Percentiles rank a stretch among this genome's conserved stretches.
Conservation (phyloP, 2,888 invertebrate species). For the Pristionchus mayeri region DNA sequence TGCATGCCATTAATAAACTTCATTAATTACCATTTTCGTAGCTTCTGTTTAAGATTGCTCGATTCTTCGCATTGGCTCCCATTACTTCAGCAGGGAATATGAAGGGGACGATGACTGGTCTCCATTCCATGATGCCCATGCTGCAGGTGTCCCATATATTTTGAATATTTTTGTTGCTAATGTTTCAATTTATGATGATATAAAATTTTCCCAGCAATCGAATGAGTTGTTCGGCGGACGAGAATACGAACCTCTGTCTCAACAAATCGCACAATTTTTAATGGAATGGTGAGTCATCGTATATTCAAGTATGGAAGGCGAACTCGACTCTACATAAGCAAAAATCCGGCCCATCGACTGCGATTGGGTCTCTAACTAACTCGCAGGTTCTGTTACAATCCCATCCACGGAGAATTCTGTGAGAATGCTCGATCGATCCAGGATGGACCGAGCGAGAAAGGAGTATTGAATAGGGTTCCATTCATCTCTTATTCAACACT, state of each 20-base stretch:
- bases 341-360: no score
- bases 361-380: no score
- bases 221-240: neutral
- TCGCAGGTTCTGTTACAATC: neutral
- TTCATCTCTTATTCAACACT: neutral
- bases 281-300: neutral
- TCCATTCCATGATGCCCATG: neutral
- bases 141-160: neutral
- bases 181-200: no score
- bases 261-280: neutral
- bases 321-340: no score
- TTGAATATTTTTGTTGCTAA: no score
- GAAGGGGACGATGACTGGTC: neutral
- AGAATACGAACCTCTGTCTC: no score
- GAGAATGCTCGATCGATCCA: neutral
- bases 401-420: neutral
- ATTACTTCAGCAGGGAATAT: neutral
- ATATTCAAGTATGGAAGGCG: no score
- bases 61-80: constrained; percentile 43
- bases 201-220: neutral
- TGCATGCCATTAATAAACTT: neutral
- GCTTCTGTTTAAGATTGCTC: neutral
- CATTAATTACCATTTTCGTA: no score
- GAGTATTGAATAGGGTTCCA: neutral
- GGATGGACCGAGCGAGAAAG: neutral